These are phyloP conservation scores for Ochropleura leucogaster DNA, from an alignment of 2,888 invertebrate genomes.

Conservation along the genomic window DNA sequence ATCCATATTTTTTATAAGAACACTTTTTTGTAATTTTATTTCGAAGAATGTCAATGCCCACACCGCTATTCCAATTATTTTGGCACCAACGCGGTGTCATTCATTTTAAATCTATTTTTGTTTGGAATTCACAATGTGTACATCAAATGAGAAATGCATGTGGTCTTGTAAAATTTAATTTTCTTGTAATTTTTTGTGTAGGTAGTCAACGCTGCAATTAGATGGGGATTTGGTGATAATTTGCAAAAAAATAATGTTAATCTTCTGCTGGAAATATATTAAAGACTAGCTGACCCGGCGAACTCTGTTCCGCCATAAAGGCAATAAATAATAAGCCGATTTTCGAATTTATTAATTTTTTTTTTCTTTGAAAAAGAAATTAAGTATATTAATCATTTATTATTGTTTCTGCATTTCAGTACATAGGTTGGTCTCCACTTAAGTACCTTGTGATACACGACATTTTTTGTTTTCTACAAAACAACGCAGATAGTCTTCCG, in stretches of 20 bases:
- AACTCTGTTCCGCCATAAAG: no score
- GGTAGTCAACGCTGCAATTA: conserved; percentile 45
- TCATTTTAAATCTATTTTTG: conserved; percentile 87
- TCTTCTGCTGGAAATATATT: background rate
- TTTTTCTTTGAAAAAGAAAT: no score
- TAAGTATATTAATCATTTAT: no score
- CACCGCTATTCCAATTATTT: conserved; percentile 86
- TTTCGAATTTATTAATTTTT: no score
- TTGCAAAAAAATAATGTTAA: background rate
- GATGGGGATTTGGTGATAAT: conserved; percentile 33
- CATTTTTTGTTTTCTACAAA: no score
- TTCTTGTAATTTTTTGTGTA: conserved; percentile 47
- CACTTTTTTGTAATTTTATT: conserved; percentile 58
- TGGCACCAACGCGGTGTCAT: conserved; percentile 87
- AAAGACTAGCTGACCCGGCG: conserved; percentile 3
- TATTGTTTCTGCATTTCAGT: no score
- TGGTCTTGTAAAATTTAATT: conserved; percentile 63
- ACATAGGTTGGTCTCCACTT: no score
- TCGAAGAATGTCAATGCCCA: conserved; percentile 84
- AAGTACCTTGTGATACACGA: no score
- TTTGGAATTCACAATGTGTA: conserved; percentile 78
- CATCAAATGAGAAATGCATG: conserved; percentile 75
- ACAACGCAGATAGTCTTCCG: no score
- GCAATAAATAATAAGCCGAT: no score
- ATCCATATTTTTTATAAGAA: conserved; percentile 34